phyloP scores from a whole-genome alignment of 2,113 vertebrate species.

The Pollimyrus isidori region DNA sequence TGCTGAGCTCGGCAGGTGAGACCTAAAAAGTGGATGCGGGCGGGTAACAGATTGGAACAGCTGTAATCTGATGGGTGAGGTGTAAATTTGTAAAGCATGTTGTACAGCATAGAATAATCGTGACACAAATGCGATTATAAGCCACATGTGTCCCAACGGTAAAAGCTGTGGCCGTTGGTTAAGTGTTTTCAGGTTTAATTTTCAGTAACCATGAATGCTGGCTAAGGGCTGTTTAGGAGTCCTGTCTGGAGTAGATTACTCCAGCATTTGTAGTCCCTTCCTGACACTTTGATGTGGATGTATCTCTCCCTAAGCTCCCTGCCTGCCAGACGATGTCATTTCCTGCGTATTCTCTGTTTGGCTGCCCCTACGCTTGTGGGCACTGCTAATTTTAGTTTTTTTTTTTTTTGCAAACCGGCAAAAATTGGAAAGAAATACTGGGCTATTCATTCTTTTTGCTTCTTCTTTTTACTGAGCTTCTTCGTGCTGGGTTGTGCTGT shows the following conservation, averaged over 20 bases:
- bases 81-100: conserved; percentile 1
- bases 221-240: not conserved
- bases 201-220: not conserved
- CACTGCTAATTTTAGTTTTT: conserved; percentile 22
- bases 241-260: conserved; percentile 3
- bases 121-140: conserved; percentile 1
- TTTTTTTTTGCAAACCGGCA: conserved; percentile 21
- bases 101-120: not conserved
- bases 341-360: conserved; percentile 16
- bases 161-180: not conserved
- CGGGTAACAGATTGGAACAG: not conserved
- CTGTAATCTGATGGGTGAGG: not conserved
- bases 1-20: not conserved
- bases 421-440: conserved; percentile 1
- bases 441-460: not conserved
- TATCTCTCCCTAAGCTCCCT: not conserved
- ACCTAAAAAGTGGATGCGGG: not conserved
- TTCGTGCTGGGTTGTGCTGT: not conserved
- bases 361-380: not conserved
- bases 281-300: not conserved
- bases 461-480: not conserved
- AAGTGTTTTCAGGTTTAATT: not conserved
- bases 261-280: not conserved
- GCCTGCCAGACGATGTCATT: conserved; percentile 10
- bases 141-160: not conserved